These are phyloP conservation scores for Dipodomys ordii DNA, from an alignment of 2,113 vertebrate species.

Conservation along the genomic window DNA sequence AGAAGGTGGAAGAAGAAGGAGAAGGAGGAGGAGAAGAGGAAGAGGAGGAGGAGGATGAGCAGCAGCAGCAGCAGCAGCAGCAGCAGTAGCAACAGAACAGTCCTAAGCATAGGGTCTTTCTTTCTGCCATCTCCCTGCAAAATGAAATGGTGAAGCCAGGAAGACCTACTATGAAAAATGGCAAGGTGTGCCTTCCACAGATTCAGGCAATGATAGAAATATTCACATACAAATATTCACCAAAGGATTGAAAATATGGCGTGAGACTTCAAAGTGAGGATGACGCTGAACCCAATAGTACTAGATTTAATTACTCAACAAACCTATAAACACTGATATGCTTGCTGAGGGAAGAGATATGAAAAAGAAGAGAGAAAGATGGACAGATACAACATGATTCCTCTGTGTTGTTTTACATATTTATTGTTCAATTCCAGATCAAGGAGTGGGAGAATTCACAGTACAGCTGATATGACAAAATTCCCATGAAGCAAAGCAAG, in stretches of 20 bases:
- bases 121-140: too few relatives aligned
- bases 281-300: neutral
- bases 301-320: neutral
- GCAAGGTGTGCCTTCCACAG: neutral
- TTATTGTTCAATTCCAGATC: neutral
- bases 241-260: conserved; percentile 5
- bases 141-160: neutral
- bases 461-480: neutral
- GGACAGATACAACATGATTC: neutral
- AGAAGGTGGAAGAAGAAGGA: too few relatives aligned
- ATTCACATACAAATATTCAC: conserved; percentile 10
- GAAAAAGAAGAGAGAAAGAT: neutral
- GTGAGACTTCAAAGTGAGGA: neutral
- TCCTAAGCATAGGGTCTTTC: too few relatives aligned
- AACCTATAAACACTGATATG: neutral
- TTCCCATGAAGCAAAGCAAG: neutral
- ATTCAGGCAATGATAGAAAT: neutral
- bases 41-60: too few relatives aligned
- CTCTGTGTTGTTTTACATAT: neutral
- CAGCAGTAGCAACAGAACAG: too few relatives aligned
- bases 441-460: neutral
- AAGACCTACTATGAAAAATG: conserved; percentile 3
- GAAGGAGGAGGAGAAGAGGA: too few relatives aligned
- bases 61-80: too few relatives aligned
- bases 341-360: neutral